phyloP scores from a whole-genome alignment of 2,113 vertebrate species.

The Epinephelus fuscoguttatus region DNA sequence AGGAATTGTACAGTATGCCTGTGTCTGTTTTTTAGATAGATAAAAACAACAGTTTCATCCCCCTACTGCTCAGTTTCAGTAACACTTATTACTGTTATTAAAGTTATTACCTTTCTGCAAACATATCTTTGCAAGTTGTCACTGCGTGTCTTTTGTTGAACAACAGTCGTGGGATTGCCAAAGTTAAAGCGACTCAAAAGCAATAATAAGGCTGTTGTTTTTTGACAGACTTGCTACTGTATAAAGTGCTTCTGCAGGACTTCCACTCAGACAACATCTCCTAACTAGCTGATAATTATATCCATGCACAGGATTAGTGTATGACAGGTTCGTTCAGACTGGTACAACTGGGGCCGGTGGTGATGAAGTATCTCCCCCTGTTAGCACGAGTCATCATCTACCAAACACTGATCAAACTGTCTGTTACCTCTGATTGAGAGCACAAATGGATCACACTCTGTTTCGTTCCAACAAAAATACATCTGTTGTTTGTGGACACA shows the following conservation, averaged over 20 bases:
- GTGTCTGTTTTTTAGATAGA: too few relatives aligned
- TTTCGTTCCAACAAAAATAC: neutral
- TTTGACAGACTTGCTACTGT: too few relatives aligned
- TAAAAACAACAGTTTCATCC: too few relatives aligned
- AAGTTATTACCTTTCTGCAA: neutral
- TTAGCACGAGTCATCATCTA: neutral
- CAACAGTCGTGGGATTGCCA: too few relatives aligned
- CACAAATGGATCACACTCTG: neutral
- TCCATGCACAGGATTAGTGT: neutral
- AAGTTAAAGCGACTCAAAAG: too few relatives aligned
- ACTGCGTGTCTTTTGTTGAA: too few relatives aligned
- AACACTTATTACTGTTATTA: too few relatives aligned
- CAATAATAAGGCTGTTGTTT: too few relatives aligned
- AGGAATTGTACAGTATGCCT: too few relatives aligned
- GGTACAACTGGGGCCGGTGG: neutral
- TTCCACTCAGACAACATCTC: neutral
- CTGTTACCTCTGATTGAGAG: neutral
- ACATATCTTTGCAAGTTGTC: too few relatives aligned
- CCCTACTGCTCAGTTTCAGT: too few relatives aligned
- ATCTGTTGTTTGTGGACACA: constrained; percentile 1
- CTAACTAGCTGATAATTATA: neutral
- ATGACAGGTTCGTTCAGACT: neutral
- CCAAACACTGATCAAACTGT: neutral
- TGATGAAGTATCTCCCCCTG: neutral
- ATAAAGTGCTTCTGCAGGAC: too few relatives aligned